Evolutionary conservation across 1,140 invertebrate species (phyloP).

Genomic region (Bilobella aurantiaca): DNA sequence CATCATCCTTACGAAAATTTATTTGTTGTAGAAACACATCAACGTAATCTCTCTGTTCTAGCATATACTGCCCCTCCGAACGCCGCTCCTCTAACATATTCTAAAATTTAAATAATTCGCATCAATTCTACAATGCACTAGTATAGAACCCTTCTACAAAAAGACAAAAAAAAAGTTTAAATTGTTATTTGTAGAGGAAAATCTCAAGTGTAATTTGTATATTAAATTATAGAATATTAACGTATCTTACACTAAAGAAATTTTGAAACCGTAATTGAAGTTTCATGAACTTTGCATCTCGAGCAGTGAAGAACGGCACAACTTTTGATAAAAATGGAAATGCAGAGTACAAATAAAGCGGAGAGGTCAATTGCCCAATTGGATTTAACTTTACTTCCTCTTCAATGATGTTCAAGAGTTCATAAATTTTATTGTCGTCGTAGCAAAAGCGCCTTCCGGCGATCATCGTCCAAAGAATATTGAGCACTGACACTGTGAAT

Average conservation of each 20-base stretch:
- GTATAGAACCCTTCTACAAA: no score
- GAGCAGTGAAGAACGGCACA: slow-evolving; percentile 9
- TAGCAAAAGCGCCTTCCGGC: slow-evolving; percentile 55
- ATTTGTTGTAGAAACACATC: slow-evolving; percentile 58
- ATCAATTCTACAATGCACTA: no score
- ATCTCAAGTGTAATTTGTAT: no score
- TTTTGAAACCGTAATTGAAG: slow-evolving; percentile 17
- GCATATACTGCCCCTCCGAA: slow-evolving; percentile 17
- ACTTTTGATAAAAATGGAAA: slow-evolving; percentile 19
- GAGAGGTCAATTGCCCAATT: slow-evolving; percentile 19
- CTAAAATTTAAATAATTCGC: slow-evolving; percentile 6
- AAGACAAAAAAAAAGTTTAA: background rate
- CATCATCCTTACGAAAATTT: slow-evolving; percentile 20
- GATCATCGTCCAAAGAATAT: slow-evolving; percentile 76
- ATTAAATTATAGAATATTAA: no score
- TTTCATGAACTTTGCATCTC: slow-evolving; percentile 7
- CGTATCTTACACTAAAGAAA: slow-evolving; percentile 27
- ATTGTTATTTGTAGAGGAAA: no score
- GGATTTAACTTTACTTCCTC: slow-evolving; percentile 18
- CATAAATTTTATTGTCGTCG: slow-evolving; percentile 35
- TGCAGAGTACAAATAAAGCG: slow-evolving; percentile 19
- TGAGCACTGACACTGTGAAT: slow-evolving; percentile 49
- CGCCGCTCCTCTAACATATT: slow-evolving; percentile 16
- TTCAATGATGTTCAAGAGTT: slow-evolving; percentile 17
- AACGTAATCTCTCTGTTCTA: slow-evolving; percentile 67